Evolutionary conservation across 1,140 invertebrate species (phyloP).

Genomic region (Pseudomyrmex pallidus): DNA sequence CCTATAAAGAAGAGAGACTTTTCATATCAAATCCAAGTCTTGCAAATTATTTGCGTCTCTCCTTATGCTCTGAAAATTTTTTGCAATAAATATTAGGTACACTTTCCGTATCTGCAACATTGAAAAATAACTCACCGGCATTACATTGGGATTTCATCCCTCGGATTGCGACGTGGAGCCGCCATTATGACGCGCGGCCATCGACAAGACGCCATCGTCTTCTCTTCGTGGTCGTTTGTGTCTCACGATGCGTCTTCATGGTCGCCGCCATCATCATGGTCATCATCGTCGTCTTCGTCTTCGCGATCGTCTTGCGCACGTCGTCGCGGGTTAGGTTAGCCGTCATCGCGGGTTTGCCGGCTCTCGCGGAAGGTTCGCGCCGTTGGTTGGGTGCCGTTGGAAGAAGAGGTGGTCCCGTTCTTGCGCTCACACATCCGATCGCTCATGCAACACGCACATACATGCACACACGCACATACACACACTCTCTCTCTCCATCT

Average conservation of each 20-base stretch:
- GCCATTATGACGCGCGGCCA: background rate
- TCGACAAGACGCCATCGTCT: background rate
- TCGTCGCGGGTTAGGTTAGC: constrained; percentile 62
- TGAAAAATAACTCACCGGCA: constrained; percentile 43
- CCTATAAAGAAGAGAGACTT: too few relatives aligned
- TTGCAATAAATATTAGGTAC: background rate
- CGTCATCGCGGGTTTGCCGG: constrained; percentile 26
- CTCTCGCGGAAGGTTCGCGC: constrained; percentile 51
- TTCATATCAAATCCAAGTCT: background rate
- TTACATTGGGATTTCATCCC: constrained; percentile 8
- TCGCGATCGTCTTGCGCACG: constrained; percentile 33
- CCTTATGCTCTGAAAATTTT: background rate
- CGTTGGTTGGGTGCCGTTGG: constrained; percentile 67
- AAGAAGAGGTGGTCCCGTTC: constrained; percentile 65
- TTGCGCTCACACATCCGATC: constrained; percentile 60
- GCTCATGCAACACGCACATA: constrained; percentile 53
- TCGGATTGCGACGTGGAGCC: too few relatives aligned
- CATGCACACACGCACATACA: constrained; percentile 51
- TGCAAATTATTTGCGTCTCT: background rate
- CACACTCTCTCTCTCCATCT: constrained; percentile 37
- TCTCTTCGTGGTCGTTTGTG: constrained; percentile 23
- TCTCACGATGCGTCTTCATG: constrained; percentile 9
- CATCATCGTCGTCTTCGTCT: constrained; percentile 27
- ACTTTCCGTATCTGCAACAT: constrained; percentile 45
- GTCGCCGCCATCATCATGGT: constrained; percentile 20